phyloP scores from a whole-genome alignment of 1,140 invertebrate genomes.

The Arion vulgaris region DNA sequence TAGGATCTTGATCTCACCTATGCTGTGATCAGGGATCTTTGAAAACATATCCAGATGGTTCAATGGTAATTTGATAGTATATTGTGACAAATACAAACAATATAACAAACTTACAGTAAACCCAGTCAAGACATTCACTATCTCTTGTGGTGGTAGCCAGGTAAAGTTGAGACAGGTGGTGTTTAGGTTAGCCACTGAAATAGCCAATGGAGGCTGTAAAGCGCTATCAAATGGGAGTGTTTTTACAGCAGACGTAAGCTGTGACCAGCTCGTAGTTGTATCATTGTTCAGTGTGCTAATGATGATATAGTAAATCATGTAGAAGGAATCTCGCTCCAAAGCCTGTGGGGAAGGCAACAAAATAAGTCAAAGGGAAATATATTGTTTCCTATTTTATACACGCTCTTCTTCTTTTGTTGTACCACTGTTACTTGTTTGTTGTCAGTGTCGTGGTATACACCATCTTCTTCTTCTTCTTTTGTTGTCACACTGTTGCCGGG shows the following conservation, averaged over 20 bases:
- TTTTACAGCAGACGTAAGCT: constrained; percentile 45
- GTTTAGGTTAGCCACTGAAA: constrained; percentile 2
- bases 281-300: constrained; percentile 53
- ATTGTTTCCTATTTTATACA: no score
- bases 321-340: constrained; percentile 46
- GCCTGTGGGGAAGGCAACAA: neutral
- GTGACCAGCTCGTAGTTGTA: constrained; percentile 51
- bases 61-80: no score
- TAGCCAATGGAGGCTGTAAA: neutral
- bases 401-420: no score
- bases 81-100: no score
- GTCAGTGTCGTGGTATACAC: no score
- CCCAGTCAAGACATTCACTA: neutral
- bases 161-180: constrained; percentile 15
- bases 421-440: no score
- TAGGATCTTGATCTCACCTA: no score
- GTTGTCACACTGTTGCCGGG: no score
- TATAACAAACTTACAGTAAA: constrained; percentile 10
- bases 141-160: neutral
- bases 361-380: neutral
- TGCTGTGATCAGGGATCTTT: no score
- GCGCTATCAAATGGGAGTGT: constrained; percentile 34
- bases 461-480: no score
- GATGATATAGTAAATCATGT: constrained; percentile 60
- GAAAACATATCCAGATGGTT: no score